Conservation (phyloP, 2,113 vertebrate species). For the Ceuthmochares aereus region DNA sequence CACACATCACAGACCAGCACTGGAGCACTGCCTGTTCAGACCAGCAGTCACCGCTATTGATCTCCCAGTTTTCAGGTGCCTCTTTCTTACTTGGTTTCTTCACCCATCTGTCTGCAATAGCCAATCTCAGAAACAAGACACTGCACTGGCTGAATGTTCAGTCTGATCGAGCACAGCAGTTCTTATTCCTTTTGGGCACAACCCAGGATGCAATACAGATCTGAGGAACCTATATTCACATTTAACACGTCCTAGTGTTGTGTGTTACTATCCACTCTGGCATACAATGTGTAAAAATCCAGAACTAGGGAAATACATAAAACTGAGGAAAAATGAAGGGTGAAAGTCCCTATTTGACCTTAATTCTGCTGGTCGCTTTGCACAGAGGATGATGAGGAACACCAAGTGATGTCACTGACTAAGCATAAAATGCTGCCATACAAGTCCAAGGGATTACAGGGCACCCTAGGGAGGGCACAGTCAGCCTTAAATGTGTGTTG, state of each 20-base stretch:
- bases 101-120: neutral
- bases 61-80: neutral
- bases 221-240: neutral
- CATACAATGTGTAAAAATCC: rapidly evolving
- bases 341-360: neutral
- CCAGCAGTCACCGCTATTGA: neutral
- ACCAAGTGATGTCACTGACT: neutral
- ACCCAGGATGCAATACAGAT: neutral
- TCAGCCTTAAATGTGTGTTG: neutral
- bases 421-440: neutral
- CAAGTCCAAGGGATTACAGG: neutral
- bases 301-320: neutral
- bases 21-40: neutral
- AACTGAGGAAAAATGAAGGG: neutral
- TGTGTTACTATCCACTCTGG: neutral
- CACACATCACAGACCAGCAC: neutral
- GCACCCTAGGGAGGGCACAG: neutral
- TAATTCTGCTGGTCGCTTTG: neutral
- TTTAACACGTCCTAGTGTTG: rapidly evolving
- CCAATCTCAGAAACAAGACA: neutral
- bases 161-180: neutral
- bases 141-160: neutral
- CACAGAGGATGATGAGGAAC: neutral
- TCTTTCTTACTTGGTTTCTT: neutral
- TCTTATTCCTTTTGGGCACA: neutral